These are phyloP conservation scores for Nomia melanderi DNA, from an alignment of 1,140 invertebrate species.

Conservation along the genomic window DNA sequence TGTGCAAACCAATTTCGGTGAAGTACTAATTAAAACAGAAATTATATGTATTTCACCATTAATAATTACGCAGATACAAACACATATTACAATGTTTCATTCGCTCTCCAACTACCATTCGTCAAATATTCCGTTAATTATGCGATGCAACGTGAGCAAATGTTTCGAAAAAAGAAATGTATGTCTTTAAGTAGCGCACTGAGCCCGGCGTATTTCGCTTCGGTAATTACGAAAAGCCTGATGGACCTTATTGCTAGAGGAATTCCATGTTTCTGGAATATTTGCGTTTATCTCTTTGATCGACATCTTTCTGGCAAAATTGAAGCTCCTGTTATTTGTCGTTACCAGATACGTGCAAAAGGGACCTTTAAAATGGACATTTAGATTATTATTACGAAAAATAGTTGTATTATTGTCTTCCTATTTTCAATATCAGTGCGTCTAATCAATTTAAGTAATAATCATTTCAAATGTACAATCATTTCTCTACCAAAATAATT, in stretches of 20 bases:
- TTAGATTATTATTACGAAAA: too few species aligned
- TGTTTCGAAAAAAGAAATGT: not conserved
- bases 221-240: not conserved
- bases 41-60: not conserved
- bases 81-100: not conserved
- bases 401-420: too few species aligned
- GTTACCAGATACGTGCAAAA: too few species aligned
- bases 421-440: too few species aligned
- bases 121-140: slow-evolving; percentile 42
- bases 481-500: too few species aligned
- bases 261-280: slow-evolving; percentile 1
- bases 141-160: not conserved
- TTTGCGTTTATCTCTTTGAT: not conserved
- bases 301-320: not conserved
- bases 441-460: too few species aligned
- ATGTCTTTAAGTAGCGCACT: not conserved
- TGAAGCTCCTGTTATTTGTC: not conserved
- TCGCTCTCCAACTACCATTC: slow-evolving; percentile 4
- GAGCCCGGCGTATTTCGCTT: not conserved
- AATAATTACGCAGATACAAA: not conserved
- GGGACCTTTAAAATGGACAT: too few species aligned
- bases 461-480: too few species aligned
- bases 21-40: not conserved
- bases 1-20: not conserved
- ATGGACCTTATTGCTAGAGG: not conserved